These are phyloP conservation scores for Propithecus coquereli DNA, from an alignment of 2,113 vertebrate species.

Conservation along the genomic window DNA sequence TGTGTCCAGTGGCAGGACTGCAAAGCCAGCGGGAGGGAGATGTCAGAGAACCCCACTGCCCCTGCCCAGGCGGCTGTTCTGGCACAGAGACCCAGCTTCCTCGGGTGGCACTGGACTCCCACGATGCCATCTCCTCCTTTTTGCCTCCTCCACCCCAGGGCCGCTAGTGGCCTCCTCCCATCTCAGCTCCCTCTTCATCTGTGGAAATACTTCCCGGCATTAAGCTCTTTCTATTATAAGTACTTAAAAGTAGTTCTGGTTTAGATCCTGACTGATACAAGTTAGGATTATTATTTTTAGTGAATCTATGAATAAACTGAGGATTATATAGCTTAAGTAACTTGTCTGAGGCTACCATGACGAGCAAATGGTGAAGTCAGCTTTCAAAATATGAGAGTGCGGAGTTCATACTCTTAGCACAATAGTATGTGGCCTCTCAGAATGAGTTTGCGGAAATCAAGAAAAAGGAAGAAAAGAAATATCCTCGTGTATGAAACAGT, in stretches of 20 bases:
- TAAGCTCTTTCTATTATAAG: background rate
- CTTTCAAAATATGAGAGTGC: background rate
- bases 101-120: background rate
- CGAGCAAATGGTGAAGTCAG: background rate
- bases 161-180: background rate
- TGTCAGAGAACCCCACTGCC: background rate
- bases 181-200: background rate
- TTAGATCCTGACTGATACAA: background rate
- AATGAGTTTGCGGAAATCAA: background rate
- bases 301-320: background rate
- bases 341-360: background rate
- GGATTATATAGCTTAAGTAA: background rate
- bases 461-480: conserved; percentile 10
- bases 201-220: background rate
- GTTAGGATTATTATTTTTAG: background rate
- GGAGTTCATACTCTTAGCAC: background rate
- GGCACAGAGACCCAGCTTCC: background rate
- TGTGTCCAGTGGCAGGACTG: background rate
- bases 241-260: background rate
- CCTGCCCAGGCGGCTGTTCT: background rate
- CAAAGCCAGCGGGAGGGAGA: background rate
- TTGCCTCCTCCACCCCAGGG: background rate
- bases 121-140: background rate
- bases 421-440: background rate
- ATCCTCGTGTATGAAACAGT: background rate